Evolutionary conservation across 2,113 vertebrate genomes (phyloP), one percentile per base, ranked within the genome.

Genomic region (Dipodomys spectabilis): DNA sequence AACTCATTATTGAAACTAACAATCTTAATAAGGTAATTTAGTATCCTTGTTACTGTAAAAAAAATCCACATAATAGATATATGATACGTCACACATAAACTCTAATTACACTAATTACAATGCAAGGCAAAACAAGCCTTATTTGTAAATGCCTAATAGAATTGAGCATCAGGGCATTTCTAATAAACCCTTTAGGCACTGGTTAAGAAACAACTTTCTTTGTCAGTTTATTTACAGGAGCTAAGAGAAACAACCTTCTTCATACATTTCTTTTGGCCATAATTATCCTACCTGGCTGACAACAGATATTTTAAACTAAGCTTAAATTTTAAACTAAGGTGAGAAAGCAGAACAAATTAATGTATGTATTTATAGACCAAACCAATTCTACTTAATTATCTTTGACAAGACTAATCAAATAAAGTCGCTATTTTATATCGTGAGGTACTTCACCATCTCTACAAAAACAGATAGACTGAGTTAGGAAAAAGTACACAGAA

Each of bases 51-150:
- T 94, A 95, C n/a, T 84, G 71, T 96, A 53, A 94, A 93, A 97
- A 95, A 92, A 1, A 27, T 60, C 92, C 71, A 88, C 85, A 94
- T 67, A 93, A 93, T 64, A 96, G 35, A 89, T 93, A 95, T 75
- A 94, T 94, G 45, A 68, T 93, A 95, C 93, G 94, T 97, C 79
- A 85, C 87, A 95, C 69, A 93, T 72, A 49, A 95, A 95, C 74
- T 91, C 39, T 93, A 96, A 96, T 97, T 95, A 95, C 22, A 89
- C 19, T 96, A 97, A 97, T 97, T 97, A 96, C 12, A 96, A 82
- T 97, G 77, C 68, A 92, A 49, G 23, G 25, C 57, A 16, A 97
- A 97, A 95, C 94, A 97, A 57, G 27, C 0, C 95, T 96, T 92
- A 86, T 95, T 96, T 81, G 75, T 22, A 95, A 89, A 94, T 92